Conservation (phyloP, 2,888 invertebrate species). For the Tenthredo livida region DNA sequence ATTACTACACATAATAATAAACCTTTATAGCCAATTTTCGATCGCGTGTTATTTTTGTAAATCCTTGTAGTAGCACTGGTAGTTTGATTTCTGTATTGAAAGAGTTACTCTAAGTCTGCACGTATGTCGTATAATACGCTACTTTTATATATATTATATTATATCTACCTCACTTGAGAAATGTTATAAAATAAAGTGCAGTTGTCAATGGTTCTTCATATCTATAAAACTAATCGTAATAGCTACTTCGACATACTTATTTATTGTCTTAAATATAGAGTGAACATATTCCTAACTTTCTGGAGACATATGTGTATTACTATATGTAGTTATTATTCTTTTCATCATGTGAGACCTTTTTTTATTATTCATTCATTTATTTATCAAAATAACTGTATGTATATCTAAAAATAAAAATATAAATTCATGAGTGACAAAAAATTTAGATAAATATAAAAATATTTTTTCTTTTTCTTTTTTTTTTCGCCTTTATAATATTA, state of each 20-base stretch:
- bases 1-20: neutral
- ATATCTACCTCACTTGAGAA: neutral
- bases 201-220: neutral
- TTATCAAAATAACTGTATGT: neutral
- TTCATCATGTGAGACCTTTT: neutral
- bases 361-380: neutral
- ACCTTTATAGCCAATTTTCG: neutral
- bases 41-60: neutral
- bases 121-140: too few species aligned
- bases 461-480: neutral
- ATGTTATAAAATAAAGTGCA: neutral
- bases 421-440: neutral
- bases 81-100: neutral
- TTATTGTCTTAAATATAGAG: neutral
- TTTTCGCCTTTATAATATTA: neutral
- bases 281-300: neutral
- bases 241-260: too few species aligned
- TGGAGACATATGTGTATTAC: neutral
- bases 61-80: neutral
- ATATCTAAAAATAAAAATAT: neutral
- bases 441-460: neutral
- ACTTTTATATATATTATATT: neutral
- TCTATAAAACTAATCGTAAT: too few species aligned
- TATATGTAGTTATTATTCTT: neutral
- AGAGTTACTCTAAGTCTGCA: neutral